A percentile compares a stretch with the other conserved stretches of the same genome.
phyloP scores from a whole-genome alignment of 2,113 vertebrate genomes.

The Dolichallabes microphthalmus region DNA sequence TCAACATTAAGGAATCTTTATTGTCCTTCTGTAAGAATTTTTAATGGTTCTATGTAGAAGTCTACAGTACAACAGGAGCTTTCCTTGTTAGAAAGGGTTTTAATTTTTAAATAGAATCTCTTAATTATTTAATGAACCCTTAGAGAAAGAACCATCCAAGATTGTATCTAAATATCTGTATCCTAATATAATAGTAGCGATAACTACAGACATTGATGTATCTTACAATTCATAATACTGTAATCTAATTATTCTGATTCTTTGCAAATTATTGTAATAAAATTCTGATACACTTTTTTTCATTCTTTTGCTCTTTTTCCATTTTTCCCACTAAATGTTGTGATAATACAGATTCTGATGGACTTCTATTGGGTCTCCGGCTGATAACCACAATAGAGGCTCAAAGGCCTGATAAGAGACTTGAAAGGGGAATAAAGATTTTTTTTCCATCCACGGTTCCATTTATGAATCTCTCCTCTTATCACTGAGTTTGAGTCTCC shows the following conservation, averaged over 20 bases:
- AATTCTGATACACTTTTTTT: slow-evolving; percentile 61
- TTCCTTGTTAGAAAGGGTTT: not conserved
- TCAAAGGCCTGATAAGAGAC: slow-evolving; percentile 67
- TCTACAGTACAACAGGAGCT: not conserved
- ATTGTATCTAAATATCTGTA: not conserved
- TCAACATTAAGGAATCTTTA: not conserved
- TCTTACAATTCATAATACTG: slow-evolving; percentile 42
- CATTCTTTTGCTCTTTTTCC: slow-evolving; percentile 46
- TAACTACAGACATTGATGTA: not conserved
- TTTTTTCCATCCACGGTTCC: slow-evolving; percentile 69
- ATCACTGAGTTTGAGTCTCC: slow-evolving; percentile 70
- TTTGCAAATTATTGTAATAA: slow-evolving; percentile 56
- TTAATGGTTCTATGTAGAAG: not conserved
- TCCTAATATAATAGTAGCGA: not conserved
- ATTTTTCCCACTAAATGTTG: slow-evolving; percentile 50
- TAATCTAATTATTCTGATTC: slow-evolving; percentile 43
- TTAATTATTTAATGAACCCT: not conserved
- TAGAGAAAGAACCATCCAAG: not conserved
- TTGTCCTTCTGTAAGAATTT: not conserved
- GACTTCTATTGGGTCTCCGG: slow-evolving; percentile 68
- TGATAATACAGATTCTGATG: slow-evolving; percentile 62
- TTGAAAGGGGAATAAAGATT: slow-evolving; percentile 63
- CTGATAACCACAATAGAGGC: slow-evolving; percentile 69
- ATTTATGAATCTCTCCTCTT: slow-evolving; percentile 73
- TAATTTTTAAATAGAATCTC: not conserved